Evolutionary conservation across 2,113 vertebrate species (phyloP).

Genomic region (Arizona elegans): DNA sequence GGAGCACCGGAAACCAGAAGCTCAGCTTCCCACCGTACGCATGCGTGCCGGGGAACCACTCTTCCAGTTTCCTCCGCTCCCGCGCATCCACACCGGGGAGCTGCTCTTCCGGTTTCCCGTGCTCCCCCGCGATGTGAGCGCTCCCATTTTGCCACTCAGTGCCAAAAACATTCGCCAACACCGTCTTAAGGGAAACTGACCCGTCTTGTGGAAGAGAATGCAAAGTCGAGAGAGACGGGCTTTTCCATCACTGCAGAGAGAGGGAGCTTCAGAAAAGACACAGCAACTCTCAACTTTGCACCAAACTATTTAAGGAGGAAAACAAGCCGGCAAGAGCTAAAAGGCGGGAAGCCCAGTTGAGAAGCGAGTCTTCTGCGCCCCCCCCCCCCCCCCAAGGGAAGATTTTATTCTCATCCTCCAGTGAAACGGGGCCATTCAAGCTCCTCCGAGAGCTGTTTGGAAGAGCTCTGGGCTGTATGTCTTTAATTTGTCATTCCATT

Average conservation of each 20-base stretch:
- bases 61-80: too few species aligned
- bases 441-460: constrained; percentile 74
- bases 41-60: too few species aligned
- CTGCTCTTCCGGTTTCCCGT: too few species aligned
- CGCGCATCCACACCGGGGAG: too few species aligned
- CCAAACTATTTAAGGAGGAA: not conserved
- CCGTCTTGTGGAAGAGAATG: not conserved
- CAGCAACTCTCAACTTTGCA: not conserved
- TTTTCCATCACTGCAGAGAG: not conserved
- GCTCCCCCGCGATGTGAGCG: too few species aligned
- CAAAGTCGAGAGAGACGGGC: not conserved
- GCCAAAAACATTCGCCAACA: too few species aligned
- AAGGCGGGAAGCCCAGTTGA: not conserved
- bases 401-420: constrained; percentile 73
- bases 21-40: too few species aligned
- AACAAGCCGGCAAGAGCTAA: constrained; percentile 30
- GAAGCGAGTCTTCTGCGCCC: constrained; percentile 37
- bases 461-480: constrained; percentile 76
- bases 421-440: constrained; percentile 62
- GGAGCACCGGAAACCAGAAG: too few species aligned
- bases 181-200: not conserved
- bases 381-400: constrained; percentile 60
- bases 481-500: constrained; percentile 83
- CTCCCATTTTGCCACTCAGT: too few species aligned
- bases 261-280: not conserved